Base-by-base conservation (phyloP, 1,140 invertebrate species). In the Orius laevigatus region DNA sequence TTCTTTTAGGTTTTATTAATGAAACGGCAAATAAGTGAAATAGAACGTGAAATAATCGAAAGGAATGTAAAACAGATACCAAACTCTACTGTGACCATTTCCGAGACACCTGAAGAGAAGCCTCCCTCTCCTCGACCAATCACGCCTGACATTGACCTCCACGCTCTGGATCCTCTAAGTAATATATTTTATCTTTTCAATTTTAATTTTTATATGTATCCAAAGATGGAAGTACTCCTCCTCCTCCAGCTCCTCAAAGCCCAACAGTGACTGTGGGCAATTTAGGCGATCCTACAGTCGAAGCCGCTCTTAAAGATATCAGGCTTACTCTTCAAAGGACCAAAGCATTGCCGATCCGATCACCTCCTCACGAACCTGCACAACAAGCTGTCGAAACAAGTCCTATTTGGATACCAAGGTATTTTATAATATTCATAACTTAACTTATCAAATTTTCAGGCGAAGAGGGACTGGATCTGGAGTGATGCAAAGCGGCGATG, bases 251-350 rank as follows among this genome's bases (percentile, higher is more conserved):
- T 36, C 78, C 78, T 16, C 75, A 76, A 44, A 49, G 47, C 36
- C 51, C 51, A 12, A 39, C 25, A 36, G 33, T 18, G 14, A 12
- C 48, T 66, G 62, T 47, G 61, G 68, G 9, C 59, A 55, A 48
- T 36, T 45, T 59, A 45, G 55, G 59, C 16, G 51, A 53, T 5
- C 53, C 57, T 11, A 62, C 65, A 18, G 73, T 83, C 6, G 80
- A 84, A 59, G 79, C 81, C 51, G 81, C 81, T 14, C 82, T 87
- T 56, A 80, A 84, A 60, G 83, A 84, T 58, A 84, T 85, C 55
- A 73, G 79, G 52, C 72, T 82, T 55, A 81, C 82, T 3, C 66
- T 86, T 47, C 81, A 84, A 60, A 71, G 79, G 49, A 84, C 81
- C 36, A 83, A 82, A 64, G 72, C 73, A 11, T 57, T 77, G 41